Evolutionary conservation across 2,113 vertebrate genomes (phyloP), one percentile per base, ranked within the genome.

Genomic region (Apeltes quadracus): DNA sequence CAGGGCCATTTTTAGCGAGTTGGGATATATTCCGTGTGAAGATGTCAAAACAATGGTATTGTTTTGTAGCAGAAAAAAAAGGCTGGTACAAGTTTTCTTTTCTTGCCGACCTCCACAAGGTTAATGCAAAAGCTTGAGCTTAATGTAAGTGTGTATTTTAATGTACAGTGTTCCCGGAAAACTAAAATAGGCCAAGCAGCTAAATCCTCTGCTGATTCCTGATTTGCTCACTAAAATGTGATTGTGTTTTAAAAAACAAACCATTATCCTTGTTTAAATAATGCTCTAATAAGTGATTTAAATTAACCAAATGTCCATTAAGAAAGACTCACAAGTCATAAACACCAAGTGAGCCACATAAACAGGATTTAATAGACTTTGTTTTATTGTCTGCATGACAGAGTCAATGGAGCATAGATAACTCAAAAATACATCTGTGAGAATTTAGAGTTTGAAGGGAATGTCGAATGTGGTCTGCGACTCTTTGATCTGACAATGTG

Each of bases 1-100:
- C 66, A 15, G 50, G 23, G 2, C 82, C 73, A 78, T 82, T 89
- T 88, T 81, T 89, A 85, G 86, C 74, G 72, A 57, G 53, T 58
- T 15, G 53, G 39, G 51, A 81, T 69, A 75, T 69, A 84, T 72
- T 79, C 67, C 67, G 39, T 66, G 61, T 76, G 68, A 82, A 66
- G 61, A 64, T 69, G 54, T 63, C 72, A 78, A 78, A 83, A 84
- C 75, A 81, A 73, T 70, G 39, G 58, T 46, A 54, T 77, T 82
- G 64, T 75, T 79, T 68, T 41, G 51, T 32, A 41, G 48, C 34
- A 66, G 48, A 66, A 66, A 79, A 32, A 70, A 59, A 72, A 69
- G 29, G 5, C 5, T 20, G 14, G 38, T 29, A 10, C 12, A 38
- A 59, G 69, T 68, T 86, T 34, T 64, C 36, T 29, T 58, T 16